Conservation (phyloP, 2,113 vertebrate genomes). For the Polyodon spathula region DNA sequence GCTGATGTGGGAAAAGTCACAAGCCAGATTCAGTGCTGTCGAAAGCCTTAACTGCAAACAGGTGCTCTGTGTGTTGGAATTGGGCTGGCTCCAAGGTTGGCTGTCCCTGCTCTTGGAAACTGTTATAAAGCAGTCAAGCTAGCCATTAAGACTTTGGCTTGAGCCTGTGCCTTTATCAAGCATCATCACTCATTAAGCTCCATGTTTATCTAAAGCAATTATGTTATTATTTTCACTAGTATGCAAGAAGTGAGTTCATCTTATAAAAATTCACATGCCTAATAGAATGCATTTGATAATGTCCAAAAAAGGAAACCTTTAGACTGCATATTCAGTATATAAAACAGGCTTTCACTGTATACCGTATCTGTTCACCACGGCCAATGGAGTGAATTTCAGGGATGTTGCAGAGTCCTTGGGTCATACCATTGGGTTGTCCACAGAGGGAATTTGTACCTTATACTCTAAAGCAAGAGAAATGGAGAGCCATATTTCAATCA, state of each 20-base stretch:
- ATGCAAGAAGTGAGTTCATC: slow-evolving; percentile 70
- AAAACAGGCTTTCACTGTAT: neutral
- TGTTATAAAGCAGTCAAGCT: slow-evolving; percentile 22
- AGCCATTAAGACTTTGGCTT: slow-evolving; percentile 28
- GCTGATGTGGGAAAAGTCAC: slow-evolving; percentile 45
- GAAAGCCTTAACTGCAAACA: slow-evolving; percentile 61
- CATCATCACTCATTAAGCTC: slow-evolving; percentile 38
- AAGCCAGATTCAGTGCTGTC: slow-evolving; percentile 26
- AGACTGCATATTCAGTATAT: neutral
- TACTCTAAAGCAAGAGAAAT: too few species aligned
- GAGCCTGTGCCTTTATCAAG: slow-evolving; percentile 23
- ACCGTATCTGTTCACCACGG: slow-evolving; percentile 12
- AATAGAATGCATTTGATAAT: slow-evolving; percentile 47
- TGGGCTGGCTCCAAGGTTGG: slow-evolving; percentile 40
- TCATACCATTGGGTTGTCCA: too few species aligned
- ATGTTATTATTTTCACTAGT: slow-evolving; percentile 32
- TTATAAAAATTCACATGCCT: slow-evolving; percentile 65
- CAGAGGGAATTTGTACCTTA: too few species aligned
- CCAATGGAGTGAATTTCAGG: slow-evolving; percentile 9
- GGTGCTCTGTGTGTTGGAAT: slow-evolving; percentile 59
- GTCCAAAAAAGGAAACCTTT: slow-evolving; percentile 66
- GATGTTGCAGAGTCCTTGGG: too few species aligned
- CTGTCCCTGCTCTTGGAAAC: slow-evolving; percentile 27
- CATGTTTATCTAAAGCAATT: slow-evolving; percentile 66
- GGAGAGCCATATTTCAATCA: too few species aligned